phyloP scores from a whole-genome alignment of 2,888 invertebrate species.

The Ecdyonurus torrentis region DNA sequence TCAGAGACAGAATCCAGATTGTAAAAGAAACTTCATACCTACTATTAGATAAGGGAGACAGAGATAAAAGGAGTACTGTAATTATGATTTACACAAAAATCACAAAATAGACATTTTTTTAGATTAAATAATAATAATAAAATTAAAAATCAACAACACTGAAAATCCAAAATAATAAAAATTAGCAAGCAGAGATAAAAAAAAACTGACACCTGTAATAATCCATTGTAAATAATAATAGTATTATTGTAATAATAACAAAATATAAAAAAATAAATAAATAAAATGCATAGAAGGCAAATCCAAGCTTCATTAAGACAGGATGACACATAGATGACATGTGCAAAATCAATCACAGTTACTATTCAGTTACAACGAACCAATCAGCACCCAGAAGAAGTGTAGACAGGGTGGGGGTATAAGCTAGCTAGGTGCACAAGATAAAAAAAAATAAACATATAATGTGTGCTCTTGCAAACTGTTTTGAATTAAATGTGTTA shows the following conservation, averaged over 20 bases:
- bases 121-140: conserved; percentile 9
- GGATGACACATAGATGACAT: not conserved
- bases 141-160: conserved; percentile 11
- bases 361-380: not conserved
- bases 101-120: not conserved
- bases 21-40: no score
- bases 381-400: not conserved
- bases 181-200: no score
- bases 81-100: not conserved
- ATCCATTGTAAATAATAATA: no score
- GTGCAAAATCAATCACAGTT: not conserved
- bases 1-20: no score
- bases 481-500: not conserved
- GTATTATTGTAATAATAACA: no score
- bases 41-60: no score
- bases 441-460: not conserved
- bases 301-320: not conserved
- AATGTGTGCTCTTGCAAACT: not conserved
- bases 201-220: no score
- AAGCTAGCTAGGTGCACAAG: not conserved
- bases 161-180: not conserved
- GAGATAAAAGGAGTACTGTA: not conserved
- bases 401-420: not conserved
- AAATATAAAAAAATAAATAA: not conserved
- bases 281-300: not conserved